A percentile compares a stretch with the other conserved stretches of the same genome.
Evolutionary conservation across 2,113 vertebrate species (phyloP).

Genomic region (Vombatus ursinus): DNA sequence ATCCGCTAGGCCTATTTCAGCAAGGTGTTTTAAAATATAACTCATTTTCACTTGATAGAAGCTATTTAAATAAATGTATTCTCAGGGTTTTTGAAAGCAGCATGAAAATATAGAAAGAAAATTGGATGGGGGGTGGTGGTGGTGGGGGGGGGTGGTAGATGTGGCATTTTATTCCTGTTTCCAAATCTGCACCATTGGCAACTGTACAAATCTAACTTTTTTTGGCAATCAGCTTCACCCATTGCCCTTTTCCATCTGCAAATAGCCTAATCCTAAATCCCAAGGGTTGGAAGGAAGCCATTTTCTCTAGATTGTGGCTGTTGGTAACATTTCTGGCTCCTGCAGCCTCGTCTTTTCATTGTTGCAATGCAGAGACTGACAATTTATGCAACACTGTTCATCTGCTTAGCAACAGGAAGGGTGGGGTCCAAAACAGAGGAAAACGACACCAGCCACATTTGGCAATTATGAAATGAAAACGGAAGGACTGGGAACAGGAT

Average conservation of each 20-base stretch:
- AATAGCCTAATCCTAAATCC: slow-evolving; percentile 46
- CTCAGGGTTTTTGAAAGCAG: slow-evolving; percentile 48
- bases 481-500: slow-evolving; percentile 19
- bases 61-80: not conserved
- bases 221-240: not conserved
- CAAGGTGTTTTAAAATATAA: not conserved
- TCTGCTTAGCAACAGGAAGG: slow-evolving; percentile 78
- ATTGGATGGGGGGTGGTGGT: not conserved
- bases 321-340: slow-evolving; percentile 56
- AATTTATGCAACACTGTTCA: slow-evolving; percentile 67
- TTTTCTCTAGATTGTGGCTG: slow-evolving; percentile 60
- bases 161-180: slow-evolving; percentile 6
- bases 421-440: slow-evolving; percentile 75
- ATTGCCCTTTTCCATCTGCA: slow-evolving; percentile 33
- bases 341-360: slow-evolving; percentile 29
- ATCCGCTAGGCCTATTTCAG: not conserved
- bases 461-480: slow-evolving; percentile 45
- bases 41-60: slow-evolving; percentile 5
- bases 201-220: slow-evolving; percentile 15
- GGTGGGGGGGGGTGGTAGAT: not conserved
- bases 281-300: slow-evolving; percentile 42
- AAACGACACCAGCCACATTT: slow-evolving; percentile 54
- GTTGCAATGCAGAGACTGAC: slow-evolving; percentile 67
- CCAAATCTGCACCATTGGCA: slow-evolving; percentile 22
- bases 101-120: slow-evolving; percentile 4